phyloP scores from a whole-genome alignment of 2,888 invertebrate genomes.

The Eustalomyia histrio region DNA sequence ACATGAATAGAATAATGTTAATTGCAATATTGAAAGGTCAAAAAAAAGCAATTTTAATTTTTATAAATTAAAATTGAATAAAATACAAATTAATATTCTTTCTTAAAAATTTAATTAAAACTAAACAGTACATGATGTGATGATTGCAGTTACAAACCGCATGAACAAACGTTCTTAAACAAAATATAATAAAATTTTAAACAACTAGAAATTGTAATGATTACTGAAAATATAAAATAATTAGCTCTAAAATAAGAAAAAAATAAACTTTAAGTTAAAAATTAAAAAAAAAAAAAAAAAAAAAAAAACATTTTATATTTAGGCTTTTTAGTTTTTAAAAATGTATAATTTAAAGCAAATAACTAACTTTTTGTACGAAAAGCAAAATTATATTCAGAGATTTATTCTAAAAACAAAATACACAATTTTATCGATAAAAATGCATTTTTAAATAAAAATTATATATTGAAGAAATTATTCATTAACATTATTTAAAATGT shows the following conservation, averaged over 20 bases:
- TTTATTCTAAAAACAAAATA: slow-evolving; percentile 67
- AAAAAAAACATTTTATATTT: slow-evolving; percentile 43
- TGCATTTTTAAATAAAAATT: slow-evolving; percentile 5
- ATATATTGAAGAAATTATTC: slow-evolving; percentile 8
- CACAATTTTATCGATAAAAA: slow-evolving; percentile 49
- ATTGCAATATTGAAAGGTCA: no score
- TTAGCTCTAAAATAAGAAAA: slow-evolving; percentile 31
- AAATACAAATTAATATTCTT: slow-evolving; percentile 16
- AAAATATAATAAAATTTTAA: slow-evolving; percentile 19
- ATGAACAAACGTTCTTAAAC: slow-evolving; percentile 64
- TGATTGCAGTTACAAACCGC: slow-evolving; percentile 75
- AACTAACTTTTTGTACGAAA: slow-evolving; percentile 68
- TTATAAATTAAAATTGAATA: no score
- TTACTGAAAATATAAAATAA: slow-evolving; percentile 17
- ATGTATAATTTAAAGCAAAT: slow-evolving; percentile 44
- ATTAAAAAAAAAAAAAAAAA: slow-evolving; percentile 62
- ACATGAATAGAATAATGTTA: no score
- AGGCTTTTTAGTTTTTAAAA: slow-evolving; percentile 37
- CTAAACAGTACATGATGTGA: slow-evolving; percentile 74
- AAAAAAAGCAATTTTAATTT: no score
- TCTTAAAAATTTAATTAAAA: slow-evolving; percentile 25
- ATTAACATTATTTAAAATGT: slow-evolving; percentile 42
- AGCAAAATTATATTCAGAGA: slow-evolving; percentile 78
- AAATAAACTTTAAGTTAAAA: slow-evolving; percentile 25
- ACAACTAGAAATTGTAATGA: slow-evolving; percentile 15